A percentile compares a stretch with the other conserved stretches of the same genome.
These are phyloP conservation scores for Tetraodon nigroviridis DNA, from an alignment of 2,113 vertebrate genomes.

Conservation along the genomic window DNA sequence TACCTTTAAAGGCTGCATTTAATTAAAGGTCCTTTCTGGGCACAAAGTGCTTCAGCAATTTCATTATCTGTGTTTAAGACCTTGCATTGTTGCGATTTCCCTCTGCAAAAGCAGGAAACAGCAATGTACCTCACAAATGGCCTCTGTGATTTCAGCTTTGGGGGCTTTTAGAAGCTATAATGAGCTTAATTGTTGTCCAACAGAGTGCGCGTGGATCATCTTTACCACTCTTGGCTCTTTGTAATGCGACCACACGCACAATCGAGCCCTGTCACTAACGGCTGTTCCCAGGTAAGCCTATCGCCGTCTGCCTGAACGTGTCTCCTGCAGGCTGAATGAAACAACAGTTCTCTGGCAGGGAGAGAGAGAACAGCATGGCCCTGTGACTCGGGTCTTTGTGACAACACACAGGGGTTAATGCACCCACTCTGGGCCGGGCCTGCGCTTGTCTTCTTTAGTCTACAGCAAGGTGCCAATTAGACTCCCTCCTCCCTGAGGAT, in stretches of 20 bases:
- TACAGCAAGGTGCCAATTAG: constrained; percentile 58
- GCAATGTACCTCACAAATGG: too few relatives aligned
- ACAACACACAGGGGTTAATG: constrained; percentile 54
- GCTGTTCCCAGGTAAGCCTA: background rate
- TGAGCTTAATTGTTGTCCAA: too few relatives aligned
- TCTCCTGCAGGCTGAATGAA: background rate
- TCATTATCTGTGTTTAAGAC: too few relatives aligned
- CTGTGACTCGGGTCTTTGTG: constrained; percentile 38
- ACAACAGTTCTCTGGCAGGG: background rate
- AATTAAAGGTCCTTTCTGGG: too few relatives aligned
- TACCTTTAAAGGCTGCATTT: too few relatives aligned
- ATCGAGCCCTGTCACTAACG: background rate
- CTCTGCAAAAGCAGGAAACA: too few relatives aligned
- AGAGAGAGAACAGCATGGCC: too few relatives aligned
- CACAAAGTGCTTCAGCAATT: too few relatives aligned
- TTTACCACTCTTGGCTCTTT: background rate
- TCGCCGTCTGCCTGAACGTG: background rate
- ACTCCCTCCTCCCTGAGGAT: constrained; percentile 22
- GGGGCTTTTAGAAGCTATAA: too few relatives aligned
- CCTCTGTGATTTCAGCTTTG: too few relatives aligned
- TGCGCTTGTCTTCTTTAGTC: constrained; percentile 39
- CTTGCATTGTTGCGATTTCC: too few relatives aligned
- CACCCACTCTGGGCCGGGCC: constrained; percentile 43
- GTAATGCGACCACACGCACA: background rate
- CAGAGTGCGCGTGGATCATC: too few relatives aligned